These are phyloP conservation scores for Ferrisia virgata DNA, from an alignment of 2,888 invertebrate genomes.

Conservation along the genomic window DNA sequence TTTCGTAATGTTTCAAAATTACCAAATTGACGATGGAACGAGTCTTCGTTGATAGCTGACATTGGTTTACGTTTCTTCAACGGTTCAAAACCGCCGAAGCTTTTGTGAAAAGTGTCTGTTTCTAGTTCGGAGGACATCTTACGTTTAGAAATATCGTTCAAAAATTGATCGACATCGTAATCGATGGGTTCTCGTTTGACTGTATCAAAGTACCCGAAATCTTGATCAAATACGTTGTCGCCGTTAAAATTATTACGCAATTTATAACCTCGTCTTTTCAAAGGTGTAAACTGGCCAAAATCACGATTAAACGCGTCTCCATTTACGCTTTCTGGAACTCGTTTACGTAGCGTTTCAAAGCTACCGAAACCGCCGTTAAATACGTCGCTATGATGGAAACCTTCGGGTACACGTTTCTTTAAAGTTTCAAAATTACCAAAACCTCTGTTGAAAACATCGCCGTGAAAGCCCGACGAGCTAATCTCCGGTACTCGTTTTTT, in stretches of 20 bases:
- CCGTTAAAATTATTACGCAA: constrained; percentile 48
- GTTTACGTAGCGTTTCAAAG: constrained; percentile 51
- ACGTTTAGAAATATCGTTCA: background rate
- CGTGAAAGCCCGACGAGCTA: constrained; percentile 52
- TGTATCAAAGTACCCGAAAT: constrained; percentile 51
- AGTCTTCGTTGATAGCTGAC: constrained; percentile 51
- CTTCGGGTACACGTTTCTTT: constrained; percentile 51
- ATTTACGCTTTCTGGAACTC: constrained; percentile 50
- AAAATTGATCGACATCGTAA: background rate
- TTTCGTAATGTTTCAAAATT: constrained; percentile 52
- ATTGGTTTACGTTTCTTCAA: constrained; percentile 47
- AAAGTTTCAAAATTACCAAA: constrained; percentile 52
- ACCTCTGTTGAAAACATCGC: constrained; percentile 52
- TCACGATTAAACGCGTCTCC: constrained; percentile 51
- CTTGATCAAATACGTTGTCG: constrained; percentile 51
- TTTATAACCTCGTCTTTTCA: constrained; percentile 22
- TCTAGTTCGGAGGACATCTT: constrained; percentile 50
- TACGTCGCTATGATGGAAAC: constrained; percentile 51
- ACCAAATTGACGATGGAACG: constrained; percentile 52
- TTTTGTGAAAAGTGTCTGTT: constrained; percentile 52
- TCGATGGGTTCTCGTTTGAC: constrained; percentile 51
- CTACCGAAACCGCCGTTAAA: constrained; percentile 52
- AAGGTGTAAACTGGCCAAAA: constrained; percentile 50
- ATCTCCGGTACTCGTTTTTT: constrained; percentile 51
- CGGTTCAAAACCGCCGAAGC: constrained; percentile 52